Base-by-base conservation (phyloP, 2,888 invertebrate species). In the Drosophila nr. perissopoda region DNA sequence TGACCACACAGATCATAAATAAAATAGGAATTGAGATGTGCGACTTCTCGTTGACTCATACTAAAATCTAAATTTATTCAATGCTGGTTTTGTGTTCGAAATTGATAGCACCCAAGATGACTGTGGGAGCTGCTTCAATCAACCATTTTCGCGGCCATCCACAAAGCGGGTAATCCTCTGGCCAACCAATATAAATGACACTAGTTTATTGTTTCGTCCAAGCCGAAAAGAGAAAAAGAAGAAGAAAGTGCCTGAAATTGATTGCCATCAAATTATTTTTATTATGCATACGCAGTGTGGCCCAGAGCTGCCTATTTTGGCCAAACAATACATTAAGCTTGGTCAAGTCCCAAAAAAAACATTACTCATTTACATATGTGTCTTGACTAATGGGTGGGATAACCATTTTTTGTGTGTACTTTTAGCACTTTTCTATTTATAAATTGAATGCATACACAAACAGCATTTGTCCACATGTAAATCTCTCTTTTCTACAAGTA, bases 341-440 rank as follows among this genome's bases (percentile, higher is more conserved):
- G n/a, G 40, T 34, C 13, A 45, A 38, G 21, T 21, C 34, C 42
- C 29, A 4, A 27, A 34, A 56, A 58, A 48, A 42, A 58, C 33
- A 36, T 58, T 63, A 73, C 82, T 85, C 72, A 85, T 82, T 82
- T 82, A 74, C 75, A 65, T 72, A 70, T 73, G 78, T 42, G 62
- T 67, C 73, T 60, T 74, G 69, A 85, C 82, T 79, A 82, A 82
- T 82, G 74, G 83, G 61, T 29, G 61, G 53, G 62, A 57, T 69
- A 53, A 16, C 4, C 34, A 8, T 8, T 21, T 48, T 42, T 21
- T 21, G 11, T 21, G 13, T 48, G 45, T 25, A 25, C 13, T 21
- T 54, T 38, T 13, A 58, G 63, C 63, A 58, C 69, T 80, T 80
- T 60, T 52, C 68, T 64, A 68, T 34, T 61, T 71, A 63, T 65